Evolutionary conservation across 1,140 invertebrate species (phyloP).

Genomic region (Trialeurodes vaporariorum): DNA sequence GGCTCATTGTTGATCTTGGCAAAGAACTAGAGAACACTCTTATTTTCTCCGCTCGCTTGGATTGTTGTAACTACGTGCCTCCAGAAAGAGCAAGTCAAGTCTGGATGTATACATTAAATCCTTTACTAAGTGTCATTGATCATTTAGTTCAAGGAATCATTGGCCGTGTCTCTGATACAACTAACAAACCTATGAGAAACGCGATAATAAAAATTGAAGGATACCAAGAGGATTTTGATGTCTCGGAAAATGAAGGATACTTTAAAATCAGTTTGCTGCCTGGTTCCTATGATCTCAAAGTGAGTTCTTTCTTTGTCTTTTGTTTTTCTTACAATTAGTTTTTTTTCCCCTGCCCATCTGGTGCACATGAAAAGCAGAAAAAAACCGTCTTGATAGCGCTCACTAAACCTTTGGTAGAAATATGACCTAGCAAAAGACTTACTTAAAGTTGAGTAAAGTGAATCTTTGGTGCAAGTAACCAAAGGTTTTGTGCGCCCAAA

Average conservation of each 20-base stretch:
- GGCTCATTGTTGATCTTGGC: conserved; percentile 5
- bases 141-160: conserved; percentile 52
- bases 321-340: too few species aligned
- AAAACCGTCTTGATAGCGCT: too few species aligned
- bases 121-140: conserved; percentile 24
- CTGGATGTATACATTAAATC: conserved; percentile 15
- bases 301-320: conserved; percentile 23
- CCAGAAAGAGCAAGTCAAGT: conserved; percentile 10
- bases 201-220: conserved; percentile 53
- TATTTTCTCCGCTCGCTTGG: conserved; percentile 13
- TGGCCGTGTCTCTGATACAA: conserved; percentile 52
- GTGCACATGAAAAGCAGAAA: too few species aligned
- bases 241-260: conserved; percentile 50
- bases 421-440: too few species aligned
- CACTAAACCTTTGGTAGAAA: too few species aligned
- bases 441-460: too few species aligned
- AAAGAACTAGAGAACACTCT: neutral
- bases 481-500: too few species aligned
- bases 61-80: conserved; percentile 16
- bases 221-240: conserved; percentile 41
- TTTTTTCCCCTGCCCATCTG: too few species aligned
- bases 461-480: too few species aligned
- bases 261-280: conserved; percentile 54
- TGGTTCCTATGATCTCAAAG: conserved; percentile 44
- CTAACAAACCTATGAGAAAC: conserved; percentile 49